Base-by-base conservation (phyloP, 64 coral and sea anemone genomes). In the Stichodactyla mertensii region DNA sequence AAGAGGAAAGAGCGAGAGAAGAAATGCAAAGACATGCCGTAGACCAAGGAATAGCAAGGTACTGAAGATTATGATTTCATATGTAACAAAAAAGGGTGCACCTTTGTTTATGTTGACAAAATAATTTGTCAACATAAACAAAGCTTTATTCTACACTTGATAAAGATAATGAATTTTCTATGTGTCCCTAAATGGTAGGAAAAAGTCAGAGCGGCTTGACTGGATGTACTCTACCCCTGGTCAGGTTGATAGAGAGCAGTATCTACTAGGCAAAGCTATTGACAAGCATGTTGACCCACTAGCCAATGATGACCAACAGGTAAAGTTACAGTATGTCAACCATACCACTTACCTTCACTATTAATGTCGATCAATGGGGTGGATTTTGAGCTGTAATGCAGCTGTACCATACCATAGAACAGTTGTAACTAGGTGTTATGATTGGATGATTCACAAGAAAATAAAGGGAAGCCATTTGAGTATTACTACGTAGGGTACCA, bases 181-280 rank as follows among this genome's bases (percentile, higher is more conserved):
- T 80, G 11, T 14, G 7, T 7, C 57, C 12, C 22, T n/a, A 0
- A 66, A 61, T 23, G 28, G 10, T 60, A 98, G 96, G 77, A 98
- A 98, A 92, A 98, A 98, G 84, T 94, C 92, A 5, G 96, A 98
- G 28, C 90, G 92, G 18, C 77, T 98, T 13, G 96, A 98, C 12
- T 98, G 96, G 96, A 98, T 98, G 96, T 98, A 98, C 71, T 91
- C 96, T 20, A 89, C 96, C 19, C 92, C 92, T 57, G 96, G 89
- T 54, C 96, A 98, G 28, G 78, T 98, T 11, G 90, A 98, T 55
- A 93, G 54, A 86, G 96, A 98, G 67, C 55, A 94, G 24, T 98
- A 98, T 87, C 80, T 98, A 2, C 87, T 98, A 64, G 96, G 96
- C 27, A 98, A 98, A 88, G 20, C 96, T 77, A 89, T 98, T 61